Evolutionary conservation across 1,140 invertebrate species (phyloP).

Genomic region (Papilio dardanus): DNA sequence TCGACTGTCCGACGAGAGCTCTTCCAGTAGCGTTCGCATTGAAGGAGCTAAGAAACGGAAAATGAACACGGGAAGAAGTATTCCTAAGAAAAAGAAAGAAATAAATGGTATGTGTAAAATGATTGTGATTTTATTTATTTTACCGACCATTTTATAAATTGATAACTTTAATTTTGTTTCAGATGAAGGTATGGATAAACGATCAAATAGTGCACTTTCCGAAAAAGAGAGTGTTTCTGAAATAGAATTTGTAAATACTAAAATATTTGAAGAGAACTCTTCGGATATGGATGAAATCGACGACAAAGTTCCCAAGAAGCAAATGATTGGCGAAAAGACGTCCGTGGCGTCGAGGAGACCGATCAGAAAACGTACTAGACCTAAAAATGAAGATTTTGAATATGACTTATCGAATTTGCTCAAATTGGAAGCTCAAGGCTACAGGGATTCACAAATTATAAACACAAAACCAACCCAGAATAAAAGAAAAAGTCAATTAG

Average conservation of each 20-base stretch:
- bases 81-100: constrained; percentile 62
- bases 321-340: constrained; percentile 41
- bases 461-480: constrained; percentile 52
- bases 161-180: constrained; percentile 46
- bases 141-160: constrained; percentile 19
- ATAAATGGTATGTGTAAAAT: constrained; percentile 52
- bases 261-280: constrained; percentile 75
- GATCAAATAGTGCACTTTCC: constrained; percentile 44
- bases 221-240: constrained; percentile 48
- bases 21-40: constrained; percentile 61
- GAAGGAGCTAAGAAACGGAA: constrained; percentile 71
- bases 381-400: constrained; percentile 86
- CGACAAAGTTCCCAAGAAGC: constrained; percentile 59
- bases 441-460: constrained; percentile 62
- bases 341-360: constrained; percentile 78
- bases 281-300: constrained; percentile 75
- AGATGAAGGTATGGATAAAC: constrained; percentile 56
- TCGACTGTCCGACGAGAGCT: constrained; percentile 73
- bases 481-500: constrained; percentile 64
- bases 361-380: constrained; percentile 85
- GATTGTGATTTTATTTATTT: constrained; percentile 20
- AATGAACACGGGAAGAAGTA: constrained; percentile 54
- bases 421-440: constrained; percentile 79
- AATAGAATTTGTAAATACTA: constrained; percentile 56
- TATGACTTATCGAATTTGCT: constrained; percentile 85